Percentiles rank a stretch among this genome's conserved stretches.
Evolutionary conservation across 2,797 vertebrate genomes (phyloP).

Genomic region (Valencia hispanica): DNA sequence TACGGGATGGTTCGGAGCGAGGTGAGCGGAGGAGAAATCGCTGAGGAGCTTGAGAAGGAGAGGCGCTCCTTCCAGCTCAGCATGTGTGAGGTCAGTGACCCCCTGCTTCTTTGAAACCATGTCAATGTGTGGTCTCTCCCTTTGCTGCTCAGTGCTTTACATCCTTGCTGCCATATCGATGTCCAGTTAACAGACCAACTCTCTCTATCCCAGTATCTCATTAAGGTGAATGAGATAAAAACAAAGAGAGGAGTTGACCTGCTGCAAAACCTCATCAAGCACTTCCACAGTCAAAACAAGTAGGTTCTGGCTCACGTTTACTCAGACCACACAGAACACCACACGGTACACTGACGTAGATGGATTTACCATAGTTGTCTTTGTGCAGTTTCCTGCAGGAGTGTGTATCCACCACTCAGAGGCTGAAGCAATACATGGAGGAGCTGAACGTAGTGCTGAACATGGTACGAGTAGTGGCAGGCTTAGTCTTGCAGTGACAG

Average conservation of each 20-base stretch:
- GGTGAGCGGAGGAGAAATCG: conserved; percentile 85
- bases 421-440: conserved; percentile 85
- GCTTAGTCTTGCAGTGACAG: not conserved
- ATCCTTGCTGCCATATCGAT: not conserved
- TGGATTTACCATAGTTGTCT: conserved; percentile 14
- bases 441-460: conserved; percentile 79
- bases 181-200: not conserved
- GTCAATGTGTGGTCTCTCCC: no score
- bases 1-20: conserved; percentile 86
- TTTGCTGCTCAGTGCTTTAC: not conserved
- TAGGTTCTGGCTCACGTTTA: conserved; percentile 57
- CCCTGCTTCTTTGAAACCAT: not conserved
- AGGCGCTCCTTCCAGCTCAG: conserved; percentile 86
- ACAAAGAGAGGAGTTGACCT: conserved; percentile 94
- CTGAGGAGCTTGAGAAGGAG: conserved; percentile 88
- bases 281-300: conserved; percentile 88
- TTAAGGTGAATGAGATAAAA: conserved; percentile 99
- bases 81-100: conserved; percentile 80
- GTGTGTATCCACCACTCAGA: conserved; percentile 82
- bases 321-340: not conserved
- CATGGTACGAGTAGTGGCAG: conserved; percentile 39
- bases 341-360: not conserved
- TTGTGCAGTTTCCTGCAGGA: conserved; percentile 87
- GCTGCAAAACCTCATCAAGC: conserved; percentile 88
- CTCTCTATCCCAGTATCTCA: conserved; percentile 87